These are phyloP conservation scores for Gordius sp. DNA, from an alignment of 2,888 invertebrate species.

Conservation along the genomic window DNA sequence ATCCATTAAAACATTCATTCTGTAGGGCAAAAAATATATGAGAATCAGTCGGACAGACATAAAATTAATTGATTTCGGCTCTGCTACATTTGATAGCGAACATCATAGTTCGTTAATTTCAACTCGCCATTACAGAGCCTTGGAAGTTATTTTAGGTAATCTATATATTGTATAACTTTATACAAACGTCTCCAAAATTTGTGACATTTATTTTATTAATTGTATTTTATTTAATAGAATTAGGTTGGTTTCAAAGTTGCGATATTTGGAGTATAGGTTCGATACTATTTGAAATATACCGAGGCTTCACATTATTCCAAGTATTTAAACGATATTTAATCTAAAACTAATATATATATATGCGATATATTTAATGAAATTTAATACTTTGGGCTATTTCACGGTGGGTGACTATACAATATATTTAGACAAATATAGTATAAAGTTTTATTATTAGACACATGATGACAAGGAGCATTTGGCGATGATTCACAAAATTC, in stretches of 20 bases:
- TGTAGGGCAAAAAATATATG: constrained; percentile 14
- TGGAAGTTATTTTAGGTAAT: constrained; percentile 19
- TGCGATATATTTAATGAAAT: neutral
- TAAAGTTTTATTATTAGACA: constrained; percentile 20
- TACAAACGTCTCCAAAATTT: too few species aligned
- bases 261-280: constrained; percentile 23
- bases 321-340: too few species aligned
- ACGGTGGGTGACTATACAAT: too few species aligned
- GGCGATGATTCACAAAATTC: constrained; percentile 22
- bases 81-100: constrained; percentile 20
- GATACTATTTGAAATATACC: constrained; percentile 22
- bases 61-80: constrained; percentile 19
- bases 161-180: too few species aligned
- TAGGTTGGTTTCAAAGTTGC: constrained; percentile 23
- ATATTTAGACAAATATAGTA: constrained; percentile 1
- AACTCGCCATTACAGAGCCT: constrained; percentile 20
- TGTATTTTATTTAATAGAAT: too few species aligned
- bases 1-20: neutral
- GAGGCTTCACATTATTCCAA: constrained; percentile 8
- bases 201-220: too few species aligned
- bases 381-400: too few species aligned
- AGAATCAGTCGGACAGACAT: constrained; percentile 18
- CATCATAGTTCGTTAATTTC: constrained; percentile 20
- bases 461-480: constrained; percentile 22
- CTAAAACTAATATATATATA: neutral